A percentile compares a stretch with the other conserved stretches of the same genome.
These are phyloP conservation scores for Pantherophis vulpinus DNA, from an alignment of 2,797 vertebrate genomes.

Conservation along the genomic window DNA sequence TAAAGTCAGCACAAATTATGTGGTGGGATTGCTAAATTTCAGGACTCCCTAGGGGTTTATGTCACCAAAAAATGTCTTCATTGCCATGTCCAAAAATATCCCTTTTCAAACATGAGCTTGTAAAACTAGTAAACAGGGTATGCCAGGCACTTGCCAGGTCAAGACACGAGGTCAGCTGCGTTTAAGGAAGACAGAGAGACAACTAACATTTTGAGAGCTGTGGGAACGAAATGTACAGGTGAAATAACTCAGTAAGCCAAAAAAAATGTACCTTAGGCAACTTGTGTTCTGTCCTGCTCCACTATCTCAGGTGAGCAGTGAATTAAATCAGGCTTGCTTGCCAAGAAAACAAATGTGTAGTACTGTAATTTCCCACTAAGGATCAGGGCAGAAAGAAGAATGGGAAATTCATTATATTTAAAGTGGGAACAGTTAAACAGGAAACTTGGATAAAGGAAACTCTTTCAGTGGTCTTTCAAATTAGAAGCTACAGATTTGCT, in stretches of 20 bases:
- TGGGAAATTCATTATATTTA: constrained; percentile 8
- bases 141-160: constrained; percentile 7
- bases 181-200: constrained; percentile 36
- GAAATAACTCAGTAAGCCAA: constrained; percentile 45
- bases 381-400: neutral
- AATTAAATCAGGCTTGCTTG: constrained; percentile 38
- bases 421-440: neutral
- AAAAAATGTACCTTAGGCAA: constrained; percentile 49
- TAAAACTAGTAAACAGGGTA: neutral
- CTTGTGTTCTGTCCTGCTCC: constrained; percentile 45
- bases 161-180: neutral
- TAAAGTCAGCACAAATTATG: neutral
- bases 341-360: neutral
- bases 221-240: constrained; percentile 49
- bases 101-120: neutral
- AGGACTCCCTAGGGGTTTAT: constrained; percentile 5
- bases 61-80: neutral
- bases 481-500: neutral
- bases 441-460: neutral
- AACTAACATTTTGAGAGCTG: constrained; percentile 24
- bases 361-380: constrained; percentile 22
- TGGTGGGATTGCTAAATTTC: neutral
- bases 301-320: constrained; percentile 48
- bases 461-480: neutral
- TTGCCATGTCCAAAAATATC: neutral